phyloP scores from a whole-genome alignment of 2,113 vertebrate species.

The Chloropsis cyanopogon region DNA sequence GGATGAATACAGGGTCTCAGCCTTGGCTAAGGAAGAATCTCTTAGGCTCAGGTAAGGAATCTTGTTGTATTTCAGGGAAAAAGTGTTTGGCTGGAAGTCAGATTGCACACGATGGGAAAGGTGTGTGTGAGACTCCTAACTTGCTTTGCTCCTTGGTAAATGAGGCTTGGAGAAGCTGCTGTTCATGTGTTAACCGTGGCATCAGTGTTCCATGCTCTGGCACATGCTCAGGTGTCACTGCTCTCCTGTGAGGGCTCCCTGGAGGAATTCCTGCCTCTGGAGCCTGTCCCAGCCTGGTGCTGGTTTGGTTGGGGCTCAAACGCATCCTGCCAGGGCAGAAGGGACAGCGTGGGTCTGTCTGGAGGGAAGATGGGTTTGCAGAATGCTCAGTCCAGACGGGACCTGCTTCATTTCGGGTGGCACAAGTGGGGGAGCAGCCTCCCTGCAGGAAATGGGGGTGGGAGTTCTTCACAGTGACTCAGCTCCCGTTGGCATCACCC shows the following conservation, averaged over 20 bases:
- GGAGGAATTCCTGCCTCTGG: not conserved
- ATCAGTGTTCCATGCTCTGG: not conserved
- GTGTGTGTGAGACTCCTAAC: not conserved
- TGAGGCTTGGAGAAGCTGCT: not conserved
- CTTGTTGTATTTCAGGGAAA: too few species aligned
- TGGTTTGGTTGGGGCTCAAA: not conserved
- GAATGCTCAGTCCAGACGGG: not conserved
- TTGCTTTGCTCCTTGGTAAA: not conserved
- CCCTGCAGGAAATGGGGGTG: not conserved
- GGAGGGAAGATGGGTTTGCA: not conserved
- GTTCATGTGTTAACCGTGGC: not conserved
- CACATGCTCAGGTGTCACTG: rapidly evolving
- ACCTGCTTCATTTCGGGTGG: not conserved
- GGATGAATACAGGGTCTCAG: too few species aligned
- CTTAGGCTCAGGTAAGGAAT: not conserved
- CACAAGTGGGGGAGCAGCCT: not conserved
- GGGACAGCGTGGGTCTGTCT: rapidly evolving
- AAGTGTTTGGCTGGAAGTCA: not conserved
- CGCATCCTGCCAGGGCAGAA: not conserved
- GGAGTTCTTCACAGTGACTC: not conserved
- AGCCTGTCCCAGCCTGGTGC: not conserved
- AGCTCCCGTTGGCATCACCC: not conserved
- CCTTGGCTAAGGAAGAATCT: not conserved
- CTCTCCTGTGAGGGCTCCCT: not conserved
- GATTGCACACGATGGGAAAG: not conserved